Evolutionary conservation across 2,113 vertebrate genomes (phyloP).

Genomic region (Apteryx owenii): DNA sequence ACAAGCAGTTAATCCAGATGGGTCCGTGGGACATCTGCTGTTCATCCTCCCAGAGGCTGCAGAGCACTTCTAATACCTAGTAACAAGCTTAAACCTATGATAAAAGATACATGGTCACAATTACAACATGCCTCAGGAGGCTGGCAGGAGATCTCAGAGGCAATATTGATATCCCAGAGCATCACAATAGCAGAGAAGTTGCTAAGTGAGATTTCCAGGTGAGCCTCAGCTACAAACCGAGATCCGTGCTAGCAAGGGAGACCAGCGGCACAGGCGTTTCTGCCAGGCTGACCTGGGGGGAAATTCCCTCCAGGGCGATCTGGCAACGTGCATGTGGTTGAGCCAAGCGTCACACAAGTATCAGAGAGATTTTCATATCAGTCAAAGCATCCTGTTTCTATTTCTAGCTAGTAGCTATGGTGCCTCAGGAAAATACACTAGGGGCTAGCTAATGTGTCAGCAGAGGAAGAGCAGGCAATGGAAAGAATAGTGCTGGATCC

Average conservation of each 20-base stretch:
- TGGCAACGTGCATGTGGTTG: background rate
- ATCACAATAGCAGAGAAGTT: background rate
- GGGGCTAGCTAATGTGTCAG: background rate
- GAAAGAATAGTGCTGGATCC: background rate
- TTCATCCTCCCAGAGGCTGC: background rate
- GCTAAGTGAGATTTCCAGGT: background rate
- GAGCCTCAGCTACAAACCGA: background rate
- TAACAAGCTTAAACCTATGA: slow-evolving; percentile 29
- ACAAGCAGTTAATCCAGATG: background rate
- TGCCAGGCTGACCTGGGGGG: background rate
- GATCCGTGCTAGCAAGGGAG: rapidly evolving
- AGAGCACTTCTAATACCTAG: background rate
- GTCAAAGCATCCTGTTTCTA: background rate
- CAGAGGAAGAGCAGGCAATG: background rate
- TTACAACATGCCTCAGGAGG: background rate
- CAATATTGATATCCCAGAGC: background rate
- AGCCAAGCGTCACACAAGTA: background rate
- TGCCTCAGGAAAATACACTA: background rate
- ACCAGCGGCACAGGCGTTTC: background rate
- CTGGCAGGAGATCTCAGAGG: background rate
- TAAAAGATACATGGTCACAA: background rate
- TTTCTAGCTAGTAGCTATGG: background rate
- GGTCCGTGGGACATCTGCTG: background rate
- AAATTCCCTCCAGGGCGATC: background rate
- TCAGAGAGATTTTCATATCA: background rate